A percentile compares a stretch with the other conserved stretches of the same genome.
phyloP scores from a whole-genome alignment of 2,888 invertebrate genomes.

The Idaea biselata region DNA sequence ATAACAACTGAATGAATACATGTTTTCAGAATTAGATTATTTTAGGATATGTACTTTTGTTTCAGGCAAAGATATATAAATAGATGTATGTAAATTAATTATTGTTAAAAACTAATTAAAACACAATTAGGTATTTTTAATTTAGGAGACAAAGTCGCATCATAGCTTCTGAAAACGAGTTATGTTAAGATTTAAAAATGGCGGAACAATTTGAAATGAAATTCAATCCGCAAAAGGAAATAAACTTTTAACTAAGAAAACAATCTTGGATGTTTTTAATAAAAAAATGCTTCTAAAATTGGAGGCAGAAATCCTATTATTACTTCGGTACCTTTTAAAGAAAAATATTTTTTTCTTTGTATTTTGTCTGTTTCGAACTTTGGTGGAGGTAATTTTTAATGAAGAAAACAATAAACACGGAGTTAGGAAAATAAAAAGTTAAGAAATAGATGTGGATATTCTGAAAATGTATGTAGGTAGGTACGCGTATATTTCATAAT shows the following conservation, averaged over 20 bases:
- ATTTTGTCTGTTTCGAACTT: slow-evolving; percentile 9
- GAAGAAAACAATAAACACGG: slow-evolving; percentile 8
- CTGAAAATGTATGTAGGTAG: no score
- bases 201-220: not conserved
- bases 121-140: no score
- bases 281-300: slow-evolving; percentile 5
- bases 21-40: no score
- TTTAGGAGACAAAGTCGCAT: no score
- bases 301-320: slow-evolving; percentile 8
- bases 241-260: slow-evolving; percentile 6
- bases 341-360: slow-evolving; percentile 6
- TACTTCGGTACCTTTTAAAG: slow-evolving; percentile 5
- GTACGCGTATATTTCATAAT: no score
- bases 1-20: no score
- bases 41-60: no score
- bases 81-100: no score
- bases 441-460: no score
- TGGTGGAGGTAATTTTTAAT: slow-evolving; percentile 11
- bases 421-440: not conserved
- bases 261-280: slow-evolving; percentile 4
- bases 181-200: not conserved
- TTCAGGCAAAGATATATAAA: no score
- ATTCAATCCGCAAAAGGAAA: slow-evolving; percentile 5
- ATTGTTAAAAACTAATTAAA: no score
- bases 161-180: not conserved